Percentiles rank a stretch among this genome's conserved stretches.
Evolutionary conservation across 2,888 invertebrate species (phyloP).

Genomic region (Hetaerina titia): DNA sequence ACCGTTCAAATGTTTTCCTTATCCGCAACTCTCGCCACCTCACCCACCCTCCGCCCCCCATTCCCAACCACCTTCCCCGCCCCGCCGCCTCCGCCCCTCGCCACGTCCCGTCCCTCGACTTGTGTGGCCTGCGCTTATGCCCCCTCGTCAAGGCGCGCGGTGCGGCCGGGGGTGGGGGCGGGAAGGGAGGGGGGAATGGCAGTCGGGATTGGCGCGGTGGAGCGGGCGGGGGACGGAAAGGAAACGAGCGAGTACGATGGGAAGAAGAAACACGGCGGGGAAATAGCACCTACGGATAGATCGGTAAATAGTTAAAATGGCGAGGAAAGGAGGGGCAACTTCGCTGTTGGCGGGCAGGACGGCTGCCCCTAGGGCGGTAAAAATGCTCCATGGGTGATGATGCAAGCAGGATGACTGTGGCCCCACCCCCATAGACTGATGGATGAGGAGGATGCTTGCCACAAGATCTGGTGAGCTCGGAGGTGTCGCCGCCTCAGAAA

Average conservation of each 20-base stretch:
- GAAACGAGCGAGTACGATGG: not conserved
- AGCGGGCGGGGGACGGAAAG: not conserved
- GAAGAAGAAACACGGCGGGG: not conserved
- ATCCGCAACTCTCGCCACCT: constrained; percentile 16
- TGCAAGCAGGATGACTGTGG: not conserved
- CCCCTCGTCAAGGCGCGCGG: constrained; percentile 42
- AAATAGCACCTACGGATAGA: constrained; percentile 32
- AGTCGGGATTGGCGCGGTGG: not conserved
- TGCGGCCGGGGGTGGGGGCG: not conserved
- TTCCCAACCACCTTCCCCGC: not conserved
- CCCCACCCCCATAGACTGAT: not conserved
- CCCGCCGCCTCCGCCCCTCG: not conserved
- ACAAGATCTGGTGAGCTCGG: not conserved
- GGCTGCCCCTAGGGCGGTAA: not conserved
- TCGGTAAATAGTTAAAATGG: not conserved
- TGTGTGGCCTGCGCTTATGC: constrained; percentile 56
- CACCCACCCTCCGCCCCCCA: not conserved
- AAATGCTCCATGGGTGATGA: not conserved
- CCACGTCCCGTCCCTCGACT: not conserved
- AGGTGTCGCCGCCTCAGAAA: not conserved
- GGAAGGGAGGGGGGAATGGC: not conserved
- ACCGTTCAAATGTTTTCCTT: constrained; percentile 14
- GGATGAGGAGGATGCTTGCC: not conserved
- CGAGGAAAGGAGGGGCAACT: not conserved
- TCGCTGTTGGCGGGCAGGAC: not conserved